phyloP scores from a whole-genome alignment of 2,888 invertebrate genomes.

The Lasioglossum figueresi region DNA sequence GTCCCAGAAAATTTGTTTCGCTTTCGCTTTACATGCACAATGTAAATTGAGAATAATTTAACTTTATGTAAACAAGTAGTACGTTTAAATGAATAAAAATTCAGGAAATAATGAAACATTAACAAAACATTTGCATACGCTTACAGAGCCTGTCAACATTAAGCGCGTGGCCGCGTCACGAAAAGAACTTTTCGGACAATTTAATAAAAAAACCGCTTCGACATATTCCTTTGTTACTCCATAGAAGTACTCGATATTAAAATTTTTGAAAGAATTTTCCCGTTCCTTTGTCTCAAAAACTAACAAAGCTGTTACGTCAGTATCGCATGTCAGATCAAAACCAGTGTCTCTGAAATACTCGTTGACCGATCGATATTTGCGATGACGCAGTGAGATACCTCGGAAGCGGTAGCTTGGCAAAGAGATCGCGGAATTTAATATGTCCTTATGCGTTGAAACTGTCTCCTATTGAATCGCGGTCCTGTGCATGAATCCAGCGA shows the following conservation, averaged over 20 bases:
- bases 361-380: not conserved
- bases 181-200: too few species aligned
- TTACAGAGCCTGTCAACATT: too few species aligned
- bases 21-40: too few species aligned
- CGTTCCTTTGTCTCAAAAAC: not conserved
- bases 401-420: not conserved
- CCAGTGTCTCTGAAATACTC: not conserved
- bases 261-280: not conserved
- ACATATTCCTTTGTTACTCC: not conserved
- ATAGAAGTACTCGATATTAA: not conserved
- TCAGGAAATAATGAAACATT: not conserved
- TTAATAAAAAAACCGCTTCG: too few species aligned
- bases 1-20: too few species aligned
- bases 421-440: conserved; percentile 6
- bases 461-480: not conserved
- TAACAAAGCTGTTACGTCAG: not conserved
- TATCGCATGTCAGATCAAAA: not conserved
- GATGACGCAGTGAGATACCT: not conserved
- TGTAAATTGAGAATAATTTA: too few species aligned
- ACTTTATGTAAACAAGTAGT: too few species aligned
- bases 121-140: not conserved
- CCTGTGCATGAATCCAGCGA: not conserved
- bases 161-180: too few species aligned
- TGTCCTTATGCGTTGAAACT: not conserved
- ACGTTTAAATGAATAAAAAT: too few species aligned